Evolutionary conservation across 2,797 vertebrate species (phyloP).

Genomic region (Vireo griseus): DNA sequence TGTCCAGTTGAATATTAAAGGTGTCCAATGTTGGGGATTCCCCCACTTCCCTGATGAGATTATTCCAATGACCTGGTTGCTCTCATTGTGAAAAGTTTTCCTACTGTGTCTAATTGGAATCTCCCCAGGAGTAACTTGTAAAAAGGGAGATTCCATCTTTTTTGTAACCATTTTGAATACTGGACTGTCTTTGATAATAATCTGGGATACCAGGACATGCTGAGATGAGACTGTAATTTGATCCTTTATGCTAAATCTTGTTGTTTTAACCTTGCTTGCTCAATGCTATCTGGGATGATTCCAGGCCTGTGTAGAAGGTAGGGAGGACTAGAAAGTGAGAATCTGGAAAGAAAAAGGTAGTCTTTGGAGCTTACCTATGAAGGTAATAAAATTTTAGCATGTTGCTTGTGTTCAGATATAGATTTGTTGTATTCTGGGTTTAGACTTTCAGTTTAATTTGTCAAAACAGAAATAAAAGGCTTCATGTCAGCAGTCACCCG

Average conservation of each 20-base stretch:
- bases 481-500: not conserved
- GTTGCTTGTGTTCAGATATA: not conserved
- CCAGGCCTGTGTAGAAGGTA: not conserved
- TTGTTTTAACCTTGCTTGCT: not conserved
- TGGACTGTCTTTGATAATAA: not conserved
- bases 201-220: not conserved
- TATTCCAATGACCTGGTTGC: not conserved
- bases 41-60: not conserved
- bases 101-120: fast-evolving
- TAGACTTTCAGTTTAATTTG: not conserved
- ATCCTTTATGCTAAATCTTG: not conserved
- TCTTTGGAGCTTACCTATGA: not conserved
- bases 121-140: not conserved
- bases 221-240: not conserved
- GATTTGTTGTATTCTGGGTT: not conserved
- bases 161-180: fast-evolving
- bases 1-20: not conserved
- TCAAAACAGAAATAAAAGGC: not conserved
- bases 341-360: not conserved
- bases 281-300: not conserved
- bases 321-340: not conserved
- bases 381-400: not conserved
- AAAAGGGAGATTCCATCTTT: not conserved
- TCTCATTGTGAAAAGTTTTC: not conserved
- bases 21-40: not conserved